Evolutionary conservation across 2,113 vertebrate genomes (phyloP).

Genomic region (Nibea albiflora): DNA sequence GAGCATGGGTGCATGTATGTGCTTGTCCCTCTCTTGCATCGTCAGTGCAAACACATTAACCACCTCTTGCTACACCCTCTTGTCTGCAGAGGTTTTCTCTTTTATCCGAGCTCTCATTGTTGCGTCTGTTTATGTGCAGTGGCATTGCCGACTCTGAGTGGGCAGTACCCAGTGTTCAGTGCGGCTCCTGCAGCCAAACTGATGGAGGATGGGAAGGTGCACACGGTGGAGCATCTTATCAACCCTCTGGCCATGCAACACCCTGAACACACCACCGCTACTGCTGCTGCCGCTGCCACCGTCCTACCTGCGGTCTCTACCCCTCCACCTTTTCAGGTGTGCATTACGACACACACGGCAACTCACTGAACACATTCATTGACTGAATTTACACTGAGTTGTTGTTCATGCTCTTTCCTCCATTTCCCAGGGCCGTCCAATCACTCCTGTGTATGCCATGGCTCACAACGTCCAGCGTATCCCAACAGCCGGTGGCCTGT

Average conservation of each 20-base stretch:
- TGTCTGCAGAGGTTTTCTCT: neutral
- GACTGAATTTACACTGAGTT: neutral
- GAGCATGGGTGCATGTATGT: conserved; percentile 37
- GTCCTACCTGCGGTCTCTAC: conserved; percentile 94
- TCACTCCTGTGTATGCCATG: conserved; percentile 96
- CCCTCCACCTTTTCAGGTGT: conserved; percentile 96
- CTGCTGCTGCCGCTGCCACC: conserved; percentile 66
- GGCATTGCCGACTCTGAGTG: conserved; percentile 89
- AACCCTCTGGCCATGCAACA: conserved; percentile 94
- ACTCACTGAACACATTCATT: neutral
- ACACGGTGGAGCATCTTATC: conserved; percentile 93
- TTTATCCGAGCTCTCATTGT: conserved; percentile 57
- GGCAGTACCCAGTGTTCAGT: conserved; percentile 95
- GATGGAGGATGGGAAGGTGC: conserved; percentile 96
- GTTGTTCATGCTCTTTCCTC: neutral
- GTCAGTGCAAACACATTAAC: conserved; percentile 8
- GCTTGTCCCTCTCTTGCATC: neutral
- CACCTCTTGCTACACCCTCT: neutral
- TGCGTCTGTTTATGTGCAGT: conserved; percentile 83
- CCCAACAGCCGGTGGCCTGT: conserved; percentile 88
- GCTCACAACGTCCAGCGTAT: conserved; percentile 93
- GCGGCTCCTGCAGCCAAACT: conserved; percentile 89
- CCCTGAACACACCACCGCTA: conserved; percentile 84
- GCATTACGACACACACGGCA: conserved; percentile 8
- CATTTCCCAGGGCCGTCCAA: conserved; percentile 90